These are phyloP conservation scores for Sorex araneus DNA, from an alignment of 2,113 vertebrate species.

Conservation along the genomic window DNA sequence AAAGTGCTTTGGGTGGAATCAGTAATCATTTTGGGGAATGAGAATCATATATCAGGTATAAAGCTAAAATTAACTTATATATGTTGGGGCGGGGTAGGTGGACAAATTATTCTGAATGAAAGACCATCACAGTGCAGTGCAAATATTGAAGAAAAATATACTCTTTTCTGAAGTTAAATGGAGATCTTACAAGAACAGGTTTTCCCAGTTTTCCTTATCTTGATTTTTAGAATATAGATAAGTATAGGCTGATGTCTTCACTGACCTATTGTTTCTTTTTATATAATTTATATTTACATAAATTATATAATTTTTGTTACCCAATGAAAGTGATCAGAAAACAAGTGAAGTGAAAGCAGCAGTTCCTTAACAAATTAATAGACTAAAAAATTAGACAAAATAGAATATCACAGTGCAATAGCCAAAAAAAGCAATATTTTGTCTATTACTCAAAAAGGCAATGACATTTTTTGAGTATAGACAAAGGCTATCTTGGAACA, in stretches of 20 bases:
- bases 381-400: no score
- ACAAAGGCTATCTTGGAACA: conserved; percentile 71
- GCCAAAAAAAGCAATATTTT: conserved; percentile 17
- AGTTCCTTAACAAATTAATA: not conserved
- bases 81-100: not conserved
- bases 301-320: conserved; percentile 23
- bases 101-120: not conserved
- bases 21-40: not conserved
- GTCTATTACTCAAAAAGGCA: not conserved
- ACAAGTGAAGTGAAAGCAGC: not conserved
- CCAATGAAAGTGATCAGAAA: not conserved
- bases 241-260: not conserved
- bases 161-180: accelerated
- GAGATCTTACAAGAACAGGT: not conserved
- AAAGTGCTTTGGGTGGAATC: not conserved
- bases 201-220: not conserved
- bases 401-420: no score
- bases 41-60: not conserved
- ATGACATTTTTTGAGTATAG: not conserved
- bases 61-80: not conserved
- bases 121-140: no score
- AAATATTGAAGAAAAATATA: not conserved
- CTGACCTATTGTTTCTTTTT: not conserved
- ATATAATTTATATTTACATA: conserved; percentile 44
- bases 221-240: not conserved